These are phyloP conservation scores for Eulemur albifrons DNA, from an alignment of 2,797 vertebrate species.

Conservation along the genomic window DNA sequence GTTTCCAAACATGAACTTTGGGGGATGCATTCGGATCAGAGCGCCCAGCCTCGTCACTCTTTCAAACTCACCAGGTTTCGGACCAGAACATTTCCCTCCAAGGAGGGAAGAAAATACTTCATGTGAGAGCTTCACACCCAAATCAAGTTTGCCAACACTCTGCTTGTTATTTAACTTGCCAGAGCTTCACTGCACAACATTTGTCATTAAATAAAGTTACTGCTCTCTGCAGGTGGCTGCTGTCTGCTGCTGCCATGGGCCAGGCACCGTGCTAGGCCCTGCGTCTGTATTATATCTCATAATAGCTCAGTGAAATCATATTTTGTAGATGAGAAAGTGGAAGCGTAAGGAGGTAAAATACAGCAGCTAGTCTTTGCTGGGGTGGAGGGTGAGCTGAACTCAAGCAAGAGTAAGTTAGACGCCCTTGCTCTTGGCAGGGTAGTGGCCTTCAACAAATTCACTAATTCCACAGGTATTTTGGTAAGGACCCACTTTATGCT, in stretches of 20 bases:
- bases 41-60: not conserved
- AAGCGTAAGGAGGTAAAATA: not conserved
- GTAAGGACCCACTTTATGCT: not conserved
- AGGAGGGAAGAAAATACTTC: not conserved
- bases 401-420: not conserved
- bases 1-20: not conserved
- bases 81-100: not conserved
- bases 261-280: not conserved
- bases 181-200: not conserved
- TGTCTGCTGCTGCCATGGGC: accelerated
- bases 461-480: not conserved
- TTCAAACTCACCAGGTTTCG: not conserved
- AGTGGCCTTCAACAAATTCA: not conserved
- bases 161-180: not conserved
- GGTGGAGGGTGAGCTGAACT: not conserved
- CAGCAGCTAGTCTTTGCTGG: not conserved
- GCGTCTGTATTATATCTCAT: not conserved
- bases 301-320: not conserved
- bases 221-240: not conserved
- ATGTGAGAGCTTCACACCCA: not conserved
- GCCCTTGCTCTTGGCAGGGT: not conserved
- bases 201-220: not conserved
- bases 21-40: too few species aligned
- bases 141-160: not conserved
- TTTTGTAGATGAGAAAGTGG: not conserved